Conservation (phyloP, 2,113 vertebrate species). For the Chaetodon trifascialis region DNA sequence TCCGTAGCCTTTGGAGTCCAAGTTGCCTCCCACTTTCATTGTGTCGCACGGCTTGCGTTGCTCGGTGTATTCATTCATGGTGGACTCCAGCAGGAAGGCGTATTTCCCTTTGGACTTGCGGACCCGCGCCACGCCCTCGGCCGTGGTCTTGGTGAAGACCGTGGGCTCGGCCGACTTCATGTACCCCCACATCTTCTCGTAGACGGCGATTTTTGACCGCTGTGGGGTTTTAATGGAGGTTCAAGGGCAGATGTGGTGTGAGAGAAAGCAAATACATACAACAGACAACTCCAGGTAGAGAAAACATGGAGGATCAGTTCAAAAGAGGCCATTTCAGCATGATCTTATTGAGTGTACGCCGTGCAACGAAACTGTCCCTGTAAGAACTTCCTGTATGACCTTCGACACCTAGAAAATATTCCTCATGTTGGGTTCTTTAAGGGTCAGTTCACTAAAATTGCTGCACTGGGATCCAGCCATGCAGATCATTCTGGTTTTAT, state of each 20-base stretch:
- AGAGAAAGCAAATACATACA: conserved; percentile 10
- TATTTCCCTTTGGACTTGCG: conserved; percentile 99
- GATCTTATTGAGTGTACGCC: too few relatives aligned
- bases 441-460: too few relatives aligned
- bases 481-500: too few relatives aligned
- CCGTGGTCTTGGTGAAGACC: conserved; percentile 98
- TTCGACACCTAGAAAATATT: too few relatives aligned
- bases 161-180: conserved; percentile 99
- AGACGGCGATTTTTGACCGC: conserved; percentile 99
- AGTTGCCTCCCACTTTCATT: conserved; percentile 99
- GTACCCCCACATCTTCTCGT: conserved; percentile 99
- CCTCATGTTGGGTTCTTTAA: too few relatives aligned
- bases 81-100: conserved; percentile 99
- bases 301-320: not conserved
- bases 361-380: too few relatives aligned
- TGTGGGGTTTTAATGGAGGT: conserved; percentile 71
- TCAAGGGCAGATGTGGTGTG: conserved; percentile 45
- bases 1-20: conserved; percentile 99
- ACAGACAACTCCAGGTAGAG: conserved; percentile 8
- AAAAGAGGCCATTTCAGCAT: not conserved
- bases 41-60: conserved; percentile 99
- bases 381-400: too few relatives aligned
- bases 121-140: conserved; percentile 95
- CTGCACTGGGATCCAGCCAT: too few relatives aligned
- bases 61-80: conserved; percentile 99